A percentile compares a stretch with the other conserved stretches of the same genome.
Conservation (phyloP, 2,797 vertebrate species). For the Gallinago solitaria region DNA sequence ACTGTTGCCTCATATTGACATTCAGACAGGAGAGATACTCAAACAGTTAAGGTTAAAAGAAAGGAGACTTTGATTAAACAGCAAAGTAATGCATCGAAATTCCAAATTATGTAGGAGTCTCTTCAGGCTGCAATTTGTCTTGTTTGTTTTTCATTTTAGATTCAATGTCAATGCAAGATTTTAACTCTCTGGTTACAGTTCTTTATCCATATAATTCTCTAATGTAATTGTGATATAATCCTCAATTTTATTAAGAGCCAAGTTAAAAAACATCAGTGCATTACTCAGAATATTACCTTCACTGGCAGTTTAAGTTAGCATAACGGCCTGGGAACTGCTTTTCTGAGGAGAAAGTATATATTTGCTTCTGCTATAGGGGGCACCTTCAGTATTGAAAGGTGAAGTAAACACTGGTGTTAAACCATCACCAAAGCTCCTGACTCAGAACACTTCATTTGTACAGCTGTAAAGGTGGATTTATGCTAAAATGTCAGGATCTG, state of each 20-base stretch:
- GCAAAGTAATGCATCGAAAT: slow-evolving; percentile 52
- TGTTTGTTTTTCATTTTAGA: slow-evolving; percentile 63
- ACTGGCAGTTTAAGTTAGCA: neutral
- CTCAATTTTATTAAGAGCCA: slow-evolving; percentile 8
- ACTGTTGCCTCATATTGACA: slow-evolving; percentile 49
- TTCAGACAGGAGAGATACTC: slow-evolving; percentile 43
- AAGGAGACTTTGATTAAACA: slow-evolving; percentile 72
- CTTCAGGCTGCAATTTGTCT: neutral
- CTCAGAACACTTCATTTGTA: neutral
- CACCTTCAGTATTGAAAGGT: neutral
- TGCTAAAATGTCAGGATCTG: neutral
- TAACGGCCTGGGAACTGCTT: neutral
- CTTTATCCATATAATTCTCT: slow-evolving; percentile 19
- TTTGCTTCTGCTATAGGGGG: neutral
- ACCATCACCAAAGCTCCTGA: neutral
- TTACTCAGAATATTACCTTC: neutral
- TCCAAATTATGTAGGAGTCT: slow-evolving; percentile 46
- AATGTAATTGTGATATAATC: slow-evolving; percentile 31
- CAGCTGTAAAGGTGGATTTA: neutral
- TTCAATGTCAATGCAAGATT: slow-evolving; percentile 38
- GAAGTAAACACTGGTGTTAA: neutral
- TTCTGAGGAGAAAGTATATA: neutral
- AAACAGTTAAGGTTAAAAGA: slow-evolving; percentile 53
- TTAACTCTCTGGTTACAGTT: slow-evolving; percentile 40
- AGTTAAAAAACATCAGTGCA: neutral